A percentile compares a stretch with the other conserved stretches of the same genome.
Evolutionary conservation across 2,797 vertebrate genomes (phyloP).

Genomic region (Gymnoscopelus braueri): DNA sequence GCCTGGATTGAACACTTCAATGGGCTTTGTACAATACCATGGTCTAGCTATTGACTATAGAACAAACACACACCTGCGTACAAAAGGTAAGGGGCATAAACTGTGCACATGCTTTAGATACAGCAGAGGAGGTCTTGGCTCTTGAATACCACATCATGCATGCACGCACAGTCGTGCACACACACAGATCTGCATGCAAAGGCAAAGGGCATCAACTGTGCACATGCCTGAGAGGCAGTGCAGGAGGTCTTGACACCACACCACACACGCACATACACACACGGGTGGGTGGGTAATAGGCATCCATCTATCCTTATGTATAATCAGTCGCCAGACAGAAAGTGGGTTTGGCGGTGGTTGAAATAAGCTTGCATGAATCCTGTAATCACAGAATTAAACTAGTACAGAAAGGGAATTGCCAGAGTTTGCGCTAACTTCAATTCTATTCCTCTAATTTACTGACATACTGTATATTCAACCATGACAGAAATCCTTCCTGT

Average conservation of each 20-base stretch:
- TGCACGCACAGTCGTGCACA: constrained; percentile 71
- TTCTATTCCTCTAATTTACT: not conserved
- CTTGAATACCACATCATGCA: not conserved
- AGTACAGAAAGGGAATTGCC: constrained; percentile 15
- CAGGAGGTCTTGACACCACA: constrained; percentile 51
- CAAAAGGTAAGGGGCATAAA: no score
- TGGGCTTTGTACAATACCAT: no score
- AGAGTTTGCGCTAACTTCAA: not conserved
- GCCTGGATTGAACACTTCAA: no score
- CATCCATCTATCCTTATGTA: constrained; percentile 35
- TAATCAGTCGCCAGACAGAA: constrained; percentile 17
- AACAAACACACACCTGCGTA: no score
- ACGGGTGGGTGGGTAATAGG: constrained; percentile 37
- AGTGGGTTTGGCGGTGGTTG: constrained; percentile 16
- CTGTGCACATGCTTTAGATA: no score
- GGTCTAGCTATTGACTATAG: no score
- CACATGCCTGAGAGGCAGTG: constrained; percentile 1
- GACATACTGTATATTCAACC: not conserved
- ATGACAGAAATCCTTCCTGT: constrained; percentile 10
- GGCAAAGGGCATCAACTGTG: not conserved
- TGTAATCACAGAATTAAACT: constrained; percentile 36
- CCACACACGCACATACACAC: constrained; percentile 34
- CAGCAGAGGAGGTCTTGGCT: no score
- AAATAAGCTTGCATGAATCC: constrained; percentile 28
- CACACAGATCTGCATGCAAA: constrained; percentile 20